Percentiles rank a stretch among this genome's conserved stretches.
Conservation (phyloP, 2,797 vertebrate species). For the Onychomys leucogaster region DNA sequence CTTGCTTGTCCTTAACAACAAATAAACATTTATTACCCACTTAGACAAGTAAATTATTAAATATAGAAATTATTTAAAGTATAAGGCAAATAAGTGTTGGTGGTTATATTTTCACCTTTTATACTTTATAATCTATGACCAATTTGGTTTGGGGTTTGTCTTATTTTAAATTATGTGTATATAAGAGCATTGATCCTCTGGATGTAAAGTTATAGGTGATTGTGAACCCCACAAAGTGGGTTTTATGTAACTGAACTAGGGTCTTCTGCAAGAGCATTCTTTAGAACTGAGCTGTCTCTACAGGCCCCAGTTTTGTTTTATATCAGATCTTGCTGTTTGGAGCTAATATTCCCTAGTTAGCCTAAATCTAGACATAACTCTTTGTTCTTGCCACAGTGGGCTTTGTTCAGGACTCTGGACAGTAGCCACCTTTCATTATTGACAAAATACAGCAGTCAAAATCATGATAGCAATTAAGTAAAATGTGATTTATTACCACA, state of each 20-base stretch:
- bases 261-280: background rate
- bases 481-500: slow-evolving; percentile 60
- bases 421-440: slow-evolving; percentile 29
- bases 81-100: slow-evolving; percentile 14
- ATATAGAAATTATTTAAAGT: slow-evolving; percentile 33
- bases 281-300: background rate
- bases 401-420: slow-evolving; percentile 43
- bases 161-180: background rate
- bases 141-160: background rate
- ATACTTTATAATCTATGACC: background rate
- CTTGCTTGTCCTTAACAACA: slow-evolving; percentile 48
- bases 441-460: slow-evolving; percentile 49
- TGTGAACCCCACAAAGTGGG: background rate
- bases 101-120: background rate
- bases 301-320: background rate
- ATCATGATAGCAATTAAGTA: slow-evolving; percentile 64
- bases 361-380: background rate
- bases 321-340: background rate
- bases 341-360: background rate
- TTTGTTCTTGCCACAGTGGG: background rate
- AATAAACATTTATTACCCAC: slow-evolving; percentile 27
- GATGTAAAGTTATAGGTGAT: background rate
- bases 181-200: background rate
- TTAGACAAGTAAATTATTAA: slow-evolving; percentile 42
- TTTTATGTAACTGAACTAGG: background rate